Evolutionary conservation across 2,888 invertebrate genomes (phyloP), one percentile per base, ranked within the genome.

Genomic region (Tinea semifulvella): DNA sequence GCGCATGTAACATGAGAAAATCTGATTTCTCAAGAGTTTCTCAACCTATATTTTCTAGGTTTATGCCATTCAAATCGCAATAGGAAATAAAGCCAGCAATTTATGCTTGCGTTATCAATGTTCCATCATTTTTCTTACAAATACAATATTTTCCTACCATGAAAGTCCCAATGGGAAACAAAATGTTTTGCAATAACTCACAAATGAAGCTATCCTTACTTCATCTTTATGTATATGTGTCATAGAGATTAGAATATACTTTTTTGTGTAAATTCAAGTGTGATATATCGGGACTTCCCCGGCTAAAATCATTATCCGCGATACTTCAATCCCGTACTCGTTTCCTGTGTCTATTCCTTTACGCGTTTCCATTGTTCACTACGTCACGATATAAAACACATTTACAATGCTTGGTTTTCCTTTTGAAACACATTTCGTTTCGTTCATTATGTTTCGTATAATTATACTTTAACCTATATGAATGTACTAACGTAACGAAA

Each of bases 251-350:
- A 22, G 22, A 8, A 8, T 8, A 8, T 22, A 22, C 8, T 7
- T 22, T 22, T 22, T 22, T 22, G 22, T 8, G 5, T 22, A 22
- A 7, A 5, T 22, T 22, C 8, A 7, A 8, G 4, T n/a, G 6
- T 6, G n/a, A 7, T 28, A 35, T 20, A 19, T n/a, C 17, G 7
- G 18, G 39, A 19, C 17, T 39, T 43, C 28, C 43, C 19, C n/a
- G 18, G 43, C 19, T 39, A 43, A 43, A 43, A 43, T 43, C 43
- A 43, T 43, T 43, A 43, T 43, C 43, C 18, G 18, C 18, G 43
- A 27, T 27, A 28, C 43, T 43, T 43, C 43, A 43, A 43, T 43
- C 43, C 17, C 43, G 43, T 13, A 27, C 18, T 43, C 27, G 43
- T 43, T 43, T 43, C 31, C 18, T 26, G 14, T 43, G 14, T 28